These are phyloP conservation scores for Tipula unca DNA, from an alignment of 2,888 invertebrate species.

Conservation along the genomic window DNA sequence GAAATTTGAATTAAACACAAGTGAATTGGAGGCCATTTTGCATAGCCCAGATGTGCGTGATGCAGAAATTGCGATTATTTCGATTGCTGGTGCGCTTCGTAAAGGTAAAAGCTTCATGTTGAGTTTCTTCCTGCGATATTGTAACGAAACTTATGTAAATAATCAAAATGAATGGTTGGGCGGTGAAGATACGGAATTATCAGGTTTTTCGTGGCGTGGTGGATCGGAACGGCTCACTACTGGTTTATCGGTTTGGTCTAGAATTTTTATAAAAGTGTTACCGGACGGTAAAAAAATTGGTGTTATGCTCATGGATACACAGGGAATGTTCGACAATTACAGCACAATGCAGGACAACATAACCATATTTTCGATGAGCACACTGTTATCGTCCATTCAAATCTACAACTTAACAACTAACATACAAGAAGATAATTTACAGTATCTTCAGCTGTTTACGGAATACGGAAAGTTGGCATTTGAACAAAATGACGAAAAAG, in stretches of 20 bases:
- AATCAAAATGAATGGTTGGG: not conserved
- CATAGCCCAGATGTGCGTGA: constrained; percentile 15
- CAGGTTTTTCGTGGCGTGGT: constrained; percentile 22
- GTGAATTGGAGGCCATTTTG: constrained; percentile 14
- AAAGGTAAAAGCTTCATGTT: constrained; percentile 23
- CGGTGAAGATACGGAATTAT: not conserved
- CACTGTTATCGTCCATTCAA: constrained; percentile 21
- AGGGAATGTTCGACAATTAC: constrained; percentile 22
- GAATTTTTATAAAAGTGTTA: constrained; percentile 14
- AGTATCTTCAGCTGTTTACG: constrained; percentile 21
- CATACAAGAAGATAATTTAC: constrained; percentile 23
- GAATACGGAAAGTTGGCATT: constrained; percentile 21
- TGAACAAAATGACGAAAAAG: not conserved
- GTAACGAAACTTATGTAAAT: not conserved
- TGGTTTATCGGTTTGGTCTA: constrained; percentile 21
- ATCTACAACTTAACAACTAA: constrained; percentile 20
- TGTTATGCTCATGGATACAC: constrained; percentile 21
- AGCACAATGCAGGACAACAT: constrained; percentile 20
- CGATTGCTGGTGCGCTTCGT: constrained; percentile 22
- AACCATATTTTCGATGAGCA: constrained; percentile 21
- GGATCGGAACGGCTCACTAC: constrained; percentile 21
- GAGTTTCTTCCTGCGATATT: constrained; percentile 21
- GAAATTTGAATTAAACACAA: not conserved
- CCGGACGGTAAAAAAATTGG: constrained; percentile 21
- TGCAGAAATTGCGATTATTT: constrained; percentile 8